Evolutionary conservation across 2,888 invertebrate genomes (phyloP), one percentile per base, ranked within the genome.

Genomic region (Balanococcus diminutus): DNA sequence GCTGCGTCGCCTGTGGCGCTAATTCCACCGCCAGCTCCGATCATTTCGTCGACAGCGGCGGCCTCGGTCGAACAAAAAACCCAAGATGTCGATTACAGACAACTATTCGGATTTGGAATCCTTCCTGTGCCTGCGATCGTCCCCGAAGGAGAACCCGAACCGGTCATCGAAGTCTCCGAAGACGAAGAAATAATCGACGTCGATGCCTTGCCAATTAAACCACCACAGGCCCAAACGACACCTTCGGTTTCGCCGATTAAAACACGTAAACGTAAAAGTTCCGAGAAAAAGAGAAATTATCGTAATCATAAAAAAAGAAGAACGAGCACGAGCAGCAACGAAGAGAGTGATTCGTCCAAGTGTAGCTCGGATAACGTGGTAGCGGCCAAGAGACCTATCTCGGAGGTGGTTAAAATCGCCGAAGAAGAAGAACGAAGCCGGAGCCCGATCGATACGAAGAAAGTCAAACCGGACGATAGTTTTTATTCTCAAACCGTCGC

Each of bases 1-100:
- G 11, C 31, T 25, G 56, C 81, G 0, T 72, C 67, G n/a, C 36
- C 51, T 1, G 28, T 25, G 14, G 11, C 56, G 8, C 82, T 56
- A 8, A 22, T 61, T n/a, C 84, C 61, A 6, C 84, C 84, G 22
- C 51, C 51, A 8, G 51, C 82, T 3, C 82, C 82, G 32, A 82
- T 51, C 5, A 46, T 82, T 25, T 82, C 81, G 22, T 42, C 82
- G 42, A 25, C 82, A 4, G 82, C 51, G 0, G 82, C 51, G 16
- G 85, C 85, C n/a, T n/a, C n/a, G 11, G 42, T 79, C 46, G 56
- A 36, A 31, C 31, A 51, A 19, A 31, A 81, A 39, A 56, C 86
- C 11, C 79, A 86, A 31, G 86, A 86, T 81, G 51, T 86, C 32
- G 86, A 86, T 36, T 86, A 86, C 19, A 25, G 86, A n/a, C 86